phyloP scores from a whole-genome alignment of 2,888 invertebrate species.

The Tenthredo amoena region DNA sequence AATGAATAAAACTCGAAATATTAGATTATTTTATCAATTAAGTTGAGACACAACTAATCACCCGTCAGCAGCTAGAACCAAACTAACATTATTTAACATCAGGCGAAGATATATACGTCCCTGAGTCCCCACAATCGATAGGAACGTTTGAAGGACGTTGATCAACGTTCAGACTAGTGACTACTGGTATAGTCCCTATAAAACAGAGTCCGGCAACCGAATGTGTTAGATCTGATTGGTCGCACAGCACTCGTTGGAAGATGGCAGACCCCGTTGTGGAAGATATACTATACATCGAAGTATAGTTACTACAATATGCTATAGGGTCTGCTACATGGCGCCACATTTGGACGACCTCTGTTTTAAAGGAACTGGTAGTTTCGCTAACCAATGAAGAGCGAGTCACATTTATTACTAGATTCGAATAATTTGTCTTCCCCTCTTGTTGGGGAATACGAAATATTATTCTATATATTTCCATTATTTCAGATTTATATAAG shows the following conservation, averaged over 20 bases:
- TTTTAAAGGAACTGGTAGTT: constrained; percentile 8
- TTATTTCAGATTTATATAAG: background rate
- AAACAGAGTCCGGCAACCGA: background rate
- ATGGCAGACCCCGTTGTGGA: background rate
- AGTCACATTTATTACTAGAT: background rate
- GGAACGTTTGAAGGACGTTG: constrained; percentile 69
- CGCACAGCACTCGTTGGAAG: background rate
- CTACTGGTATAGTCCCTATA: background rate
- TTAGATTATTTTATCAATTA: background rate
- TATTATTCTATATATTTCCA: background rate
- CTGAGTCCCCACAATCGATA: constrained; percentile 63
- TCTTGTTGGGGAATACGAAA: background rate
- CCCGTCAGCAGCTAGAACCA: constrained; percentile 57
- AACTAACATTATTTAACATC: constrained; percentile 63
- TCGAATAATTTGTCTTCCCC: background rate
- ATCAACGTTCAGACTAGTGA: constrained; percentile 29
- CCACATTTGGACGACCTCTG: background rate
- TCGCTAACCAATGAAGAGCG: background rate
- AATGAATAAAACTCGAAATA: background rate
- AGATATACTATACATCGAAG: background rate
- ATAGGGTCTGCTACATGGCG: background rate
- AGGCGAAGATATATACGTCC: constrained; percentile 62
- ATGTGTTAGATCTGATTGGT: background rate
- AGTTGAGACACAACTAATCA: constrained; percentile 33
- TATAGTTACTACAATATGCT: background rate